Base-by-base conservation (phyloP, 2,888 invertebrate genomes). In the Ptilodon capucinus region DNA sequence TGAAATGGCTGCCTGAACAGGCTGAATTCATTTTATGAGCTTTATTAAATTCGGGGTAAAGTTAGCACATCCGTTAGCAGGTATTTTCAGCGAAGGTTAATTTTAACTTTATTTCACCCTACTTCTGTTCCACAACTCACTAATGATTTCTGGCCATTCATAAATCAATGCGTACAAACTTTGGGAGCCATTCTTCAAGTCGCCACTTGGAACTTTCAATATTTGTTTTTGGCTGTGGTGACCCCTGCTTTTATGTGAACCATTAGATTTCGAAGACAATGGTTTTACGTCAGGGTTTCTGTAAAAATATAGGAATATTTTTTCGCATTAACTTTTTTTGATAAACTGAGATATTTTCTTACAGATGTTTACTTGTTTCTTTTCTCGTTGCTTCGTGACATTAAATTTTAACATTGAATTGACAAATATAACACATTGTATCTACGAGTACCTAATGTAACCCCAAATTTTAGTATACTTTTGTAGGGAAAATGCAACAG, bases 111-210 rank as follows among this genome's bases (percentile, higher is more conserved):
- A 70, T 71, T 77, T 66, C 62, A 51, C 58, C 65, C 57, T 54
- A 68, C 64, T 70, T 67, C 64, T 63, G 64, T 66, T 72, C 55
- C 58, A 53, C 51, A 67, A 64, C 64, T 71, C 63, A 57, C 71
- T 76, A 75, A 76, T 74, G 74, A 76, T 76, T 79, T 76, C 71
- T 64, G 52, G 53, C 49, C 66, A 60, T 63, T 54, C 77, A 79
- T 79, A 76, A 77, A 79, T 79, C 76, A 77, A 73, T 74, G 63
- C 53, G 61, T 55, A 58, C 54, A 66, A 69, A 75, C 58, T 71
- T 75, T 65, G 49, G 41, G 46, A 56, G 46, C 60, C 60, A 60
- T 74, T 76, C 62, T 68, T 70, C 54, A 54, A 63, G 61, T 68
- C 52, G 51, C 57, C 63, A 66, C 61, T 65, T 65, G 54, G 44